phyloP scores from a whole-genome alignment of 2,113 vertebrate species.

The Antennarius striatus region DNA sequence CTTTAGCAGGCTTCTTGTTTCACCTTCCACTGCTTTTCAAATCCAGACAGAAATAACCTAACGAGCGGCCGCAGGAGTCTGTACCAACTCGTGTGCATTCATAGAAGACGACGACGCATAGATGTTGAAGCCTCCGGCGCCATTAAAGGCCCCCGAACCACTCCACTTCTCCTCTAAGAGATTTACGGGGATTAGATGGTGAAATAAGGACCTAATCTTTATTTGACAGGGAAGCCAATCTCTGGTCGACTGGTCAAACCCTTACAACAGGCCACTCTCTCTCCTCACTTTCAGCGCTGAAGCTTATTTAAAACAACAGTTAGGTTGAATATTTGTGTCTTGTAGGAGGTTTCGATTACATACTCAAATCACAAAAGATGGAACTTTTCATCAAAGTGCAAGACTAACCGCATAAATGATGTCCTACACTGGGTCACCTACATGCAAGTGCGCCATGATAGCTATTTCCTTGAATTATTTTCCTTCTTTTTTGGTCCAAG shows the following conservation, averaged over 20 bases:
- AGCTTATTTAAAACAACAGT: constrained; percentile 46
- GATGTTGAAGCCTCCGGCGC: constrained; percentile 23
- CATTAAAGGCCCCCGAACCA: constrained; percentile 24
- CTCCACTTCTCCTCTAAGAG: constrained; percentile 45
- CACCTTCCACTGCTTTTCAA: constrained; percentile 30
- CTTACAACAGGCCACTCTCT: constrained; percentile 28
- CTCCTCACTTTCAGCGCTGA: constrained; percentile 26
- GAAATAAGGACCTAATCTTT: constrained; percentile 67
- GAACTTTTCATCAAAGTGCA: not conserved
- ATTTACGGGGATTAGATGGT: constrained; percentile 70
- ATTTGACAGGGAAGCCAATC: constrained; percentile 64
- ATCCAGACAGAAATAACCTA: constrained; percentile 3
- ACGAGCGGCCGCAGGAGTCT: constrained; percentile 23
- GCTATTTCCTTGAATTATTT: constrained; percentile 44
- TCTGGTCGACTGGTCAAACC: constrained; percentile 58
- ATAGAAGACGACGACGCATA: constrained; percentile 39
- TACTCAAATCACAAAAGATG: constrained; percentile 6
- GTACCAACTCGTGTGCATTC: constrained; percentile 22
- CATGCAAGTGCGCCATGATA: constrained; percentile 27
- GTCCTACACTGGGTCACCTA: constrained; percentile 31
- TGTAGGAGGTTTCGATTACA: constrained; percentile 37
- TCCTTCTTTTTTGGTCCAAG: constrained; percentile 10
- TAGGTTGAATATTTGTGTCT: constrained; percentile 15
- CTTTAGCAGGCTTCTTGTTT: constrained; percentile 8
- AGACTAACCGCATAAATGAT: constrained; percentile 28